phyloP scores from a whole-genome alignment of 2,113 vertebrate species.

The Lasiurus borealis region DNA sequence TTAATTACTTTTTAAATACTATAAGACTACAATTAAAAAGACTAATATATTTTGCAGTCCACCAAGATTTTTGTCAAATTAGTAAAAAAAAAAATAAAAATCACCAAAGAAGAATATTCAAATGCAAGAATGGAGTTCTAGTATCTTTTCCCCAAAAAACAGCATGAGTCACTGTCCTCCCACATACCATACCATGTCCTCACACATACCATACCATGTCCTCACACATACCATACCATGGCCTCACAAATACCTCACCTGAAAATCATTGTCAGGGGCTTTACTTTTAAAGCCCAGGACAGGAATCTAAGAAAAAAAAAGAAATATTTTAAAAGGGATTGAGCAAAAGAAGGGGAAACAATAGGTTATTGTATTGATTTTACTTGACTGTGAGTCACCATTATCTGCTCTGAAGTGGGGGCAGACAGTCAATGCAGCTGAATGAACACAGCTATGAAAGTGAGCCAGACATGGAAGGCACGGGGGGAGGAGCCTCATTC shows the following conservation, averaged over 20 bases:
- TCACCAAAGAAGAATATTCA: not conserved
- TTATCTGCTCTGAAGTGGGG: not conserved
- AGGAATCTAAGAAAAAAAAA: not conserved
- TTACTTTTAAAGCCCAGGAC: not conserved
- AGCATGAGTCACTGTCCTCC: not conserved
- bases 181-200: not conserved
- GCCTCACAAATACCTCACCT: not conserved
- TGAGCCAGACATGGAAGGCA: not conserved
- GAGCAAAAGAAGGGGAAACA: not conserved
- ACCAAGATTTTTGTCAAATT: not conserved
- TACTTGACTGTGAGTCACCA: not conserved
- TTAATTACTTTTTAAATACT: conserved; percentile 9
- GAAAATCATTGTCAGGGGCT: not conserved
- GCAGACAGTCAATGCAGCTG: not conserved
- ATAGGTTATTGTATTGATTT: not conserved
- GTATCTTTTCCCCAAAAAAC: not conserved
- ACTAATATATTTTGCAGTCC: not conserved
- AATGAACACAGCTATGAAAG: not conserved
- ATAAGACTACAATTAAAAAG: not conserved
- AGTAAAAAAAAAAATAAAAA: not conserved
- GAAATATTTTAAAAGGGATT: not conserved
- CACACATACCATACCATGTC: not conserved
- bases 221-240: not conserved
- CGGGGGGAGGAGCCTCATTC: not conserved
- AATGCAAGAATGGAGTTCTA: not conserved